These are phyloP conservation scores for Tinea trinotella DNA, from an alignment of 2,888 invertebrate species.

Conservation along the genomic window DNA sequence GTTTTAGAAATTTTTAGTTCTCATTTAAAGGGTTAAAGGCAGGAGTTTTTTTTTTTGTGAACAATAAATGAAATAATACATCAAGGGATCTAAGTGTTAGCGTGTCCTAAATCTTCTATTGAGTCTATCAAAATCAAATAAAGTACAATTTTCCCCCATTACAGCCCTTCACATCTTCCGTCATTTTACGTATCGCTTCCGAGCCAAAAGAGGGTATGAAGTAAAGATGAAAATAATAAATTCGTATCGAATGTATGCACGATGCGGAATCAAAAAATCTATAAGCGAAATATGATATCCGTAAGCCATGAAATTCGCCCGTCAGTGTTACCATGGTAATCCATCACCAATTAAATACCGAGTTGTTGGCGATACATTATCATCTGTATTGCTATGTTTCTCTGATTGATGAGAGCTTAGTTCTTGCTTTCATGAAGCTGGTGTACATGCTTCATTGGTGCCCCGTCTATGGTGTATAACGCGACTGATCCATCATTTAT, in stretches of 20 bases:
- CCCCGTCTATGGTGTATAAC: neutral
- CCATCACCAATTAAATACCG: conserved; percentile 68
- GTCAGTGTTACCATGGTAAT: conserved; percentile 38
- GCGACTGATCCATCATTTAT: conserved; percentile 6
- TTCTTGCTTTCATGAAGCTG: conserved; percentile 42
- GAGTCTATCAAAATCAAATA: conserved; percentile 71
- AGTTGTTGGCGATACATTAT: conserved; percentile 63
- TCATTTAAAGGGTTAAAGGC: no score
- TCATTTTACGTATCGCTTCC: conserved; percentile 71
- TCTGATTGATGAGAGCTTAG: conserved; percentile 58
- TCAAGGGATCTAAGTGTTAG: conserved; percentile 46
- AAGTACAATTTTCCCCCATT: conserved; percentile 69
- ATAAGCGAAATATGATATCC: conserved; percentile 42
- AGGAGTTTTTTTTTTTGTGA: no score
- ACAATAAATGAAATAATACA: neutral
- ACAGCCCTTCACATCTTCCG: conserved; percentile 68
- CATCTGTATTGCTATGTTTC: conserved; percentile 45
- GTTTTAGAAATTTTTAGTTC: no score
- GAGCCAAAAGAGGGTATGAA: conserved; percentile 60
- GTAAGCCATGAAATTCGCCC: conserved; percentile 44
- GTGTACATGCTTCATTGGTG: conserved; percentile 21
- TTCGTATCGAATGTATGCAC: conserved; percentile 61
- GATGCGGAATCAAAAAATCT: conserved; percentile 39
- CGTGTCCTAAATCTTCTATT: conserved; percentile 57
- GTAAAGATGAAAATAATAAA: conserved; percentile 66